Percentiles rank a stretch among this genome's conserved stretches.
These are phyloP conservation scores for Aphis gossypii DNA, from an alignment of 1,140 invertebrate genomes.

Conservation along the genomic window DNA sequence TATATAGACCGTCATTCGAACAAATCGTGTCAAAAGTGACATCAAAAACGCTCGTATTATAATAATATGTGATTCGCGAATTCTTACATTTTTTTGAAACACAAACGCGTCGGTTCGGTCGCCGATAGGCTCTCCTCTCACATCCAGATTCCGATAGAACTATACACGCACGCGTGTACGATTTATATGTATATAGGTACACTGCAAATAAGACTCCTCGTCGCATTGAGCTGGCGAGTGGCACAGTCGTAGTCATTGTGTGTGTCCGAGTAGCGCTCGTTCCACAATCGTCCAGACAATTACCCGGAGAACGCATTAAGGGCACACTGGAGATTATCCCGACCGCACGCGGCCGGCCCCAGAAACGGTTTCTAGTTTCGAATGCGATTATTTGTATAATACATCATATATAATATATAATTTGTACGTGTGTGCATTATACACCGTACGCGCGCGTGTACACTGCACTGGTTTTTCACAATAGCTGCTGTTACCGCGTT, in stretches of 20 bases:
- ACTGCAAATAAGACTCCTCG: neutral
- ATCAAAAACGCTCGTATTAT: neutral
- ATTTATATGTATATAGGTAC: neutral
- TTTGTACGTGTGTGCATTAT: neutral
- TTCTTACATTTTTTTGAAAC: neutral
- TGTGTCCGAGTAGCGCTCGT: neutral
- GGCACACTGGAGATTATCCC: conserved; percentile 42
- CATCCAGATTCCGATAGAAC: too few species aligned
- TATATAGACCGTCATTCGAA: neutral
- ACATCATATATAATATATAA: neutral
- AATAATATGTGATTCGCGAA: neutral
- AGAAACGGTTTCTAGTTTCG: neutral
- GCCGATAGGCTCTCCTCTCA: neutral
- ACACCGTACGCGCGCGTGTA: neutral
- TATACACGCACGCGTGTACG: neutral
- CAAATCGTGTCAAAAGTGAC: neutral
- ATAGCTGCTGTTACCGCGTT: neutral
- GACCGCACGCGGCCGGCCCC: neutral
- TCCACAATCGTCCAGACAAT: neutral
- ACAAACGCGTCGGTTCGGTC: too few species aligned
- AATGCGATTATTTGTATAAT: neutral
- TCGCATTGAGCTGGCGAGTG: neutral
- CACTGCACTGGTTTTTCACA: conserved; percentile 10
- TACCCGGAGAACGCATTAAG: conserved; percentile 38
- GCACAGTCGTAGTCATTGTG: neutral